Evolutionary conservation across 2,888 invertebrate species (phyloP), one percentile per base, ranked within the genome.

Genomic region (Harmothoe impar): DNA sequence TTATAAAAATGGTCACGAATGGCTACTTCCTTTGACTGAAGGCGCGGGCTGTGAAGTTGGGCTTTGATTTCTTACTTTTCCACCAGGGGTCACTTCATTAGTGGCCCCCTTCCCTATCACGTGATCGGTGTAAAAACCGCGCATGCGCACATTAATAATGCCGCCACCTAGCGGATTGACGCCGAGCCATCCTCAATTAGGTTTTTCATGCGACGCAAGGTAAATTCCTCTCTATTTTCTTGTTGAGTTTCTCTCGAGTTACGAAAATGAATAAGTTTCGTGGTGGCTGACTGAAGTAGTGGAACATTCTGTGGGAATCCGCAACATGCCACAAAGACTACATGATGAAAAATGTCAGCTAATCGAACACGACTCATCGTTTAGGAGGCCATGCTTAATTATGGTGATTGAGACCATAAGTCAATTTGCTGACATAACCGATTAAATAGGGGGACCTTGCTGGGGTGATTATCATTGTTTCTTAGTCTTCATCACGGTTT

Each of bases 61-160:
- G 33, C 81, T 43, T 81, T 81, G 81, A 81, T 81, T 81, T 81
- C 81, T 81, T 81, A 33, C 17, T 5, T 81, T 43, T 35, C 20
- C 81, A 43, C 81, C 81, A 81, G 81, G 81, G 81, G 81, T 81
- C 81, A 81, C 81, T 81, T 81, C 81, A 81, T 81, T 81, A 81
- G 81, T 81, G 81, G 81, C 33, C 81, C 29, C 31, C 12, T 15
- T 81, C 12, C 25, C 81, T 12, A 35, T 81, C 81, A 33, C 81
- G 81, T 81, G 81, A 33, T 0, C 33, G 35, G 0, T 3, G 31
- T 29, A 81, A 81, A 43, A 81, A 81, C 0, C 20, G 77, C 77
- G 77, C 77, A 77, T 77, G 77, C 77, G 77, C 23, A 33, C 77
- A 77, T 31, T 77, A 33, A 31, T 77, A 77, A 77, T 77, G 33